Base-by-base conservation (phyloP, 2,888 invertebrate genomes). In the Amaurobius ferox region DNA sequence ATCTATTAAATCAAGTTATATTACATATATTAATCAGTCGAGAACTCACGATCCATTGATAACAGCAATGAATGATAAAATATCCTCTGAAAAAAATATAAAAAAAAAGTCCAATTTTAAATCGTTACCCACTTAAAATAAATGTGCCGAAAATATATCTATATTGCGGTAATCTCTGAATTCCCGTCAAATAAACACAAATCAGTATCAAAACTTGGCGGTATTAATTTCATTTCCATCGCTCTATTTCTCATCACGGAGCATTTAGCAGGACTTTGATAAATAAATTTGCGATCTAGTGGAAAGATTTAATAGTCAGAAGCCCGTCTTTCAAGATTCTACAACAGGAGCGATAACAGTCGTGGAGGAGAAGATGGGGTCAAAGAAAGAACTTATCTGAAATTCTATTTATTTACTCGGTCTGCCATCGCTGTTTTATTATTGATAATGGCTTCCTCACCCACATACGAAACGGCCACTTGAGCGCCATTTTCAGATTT, bases 321-420 rank as follows among this genome's bases (percentile, higher is more conserved):
- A 55, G 35, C 11, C n/a, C 1, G n/a, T 19, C 23, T 55, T 55
- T 55, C n/a, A 55, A 19, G 7, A 55, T 28, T 11, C 5, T 28
- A 28, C 23, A 26, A 30, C 64, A 13, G 29, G 16, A 29, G 9
- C 5, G 29, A 64, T 55, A 23, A 23, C 55, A 55, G 55, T 1
- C 7, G n/a, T 55, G 64, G 30, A 3, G 11, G 30, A n/a, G 16
- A 29, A 30, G 6, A 64, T 30, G 64, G 16, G 64, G 64, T 64
- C 64, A 64, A n/a, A 64, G n/a, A 7, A 16, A 64, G 28, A 61
- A 23, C 26, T 61, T 28, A 61, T 28, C 28, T 26, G 28, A 11
- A 23, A 19, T 61, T 64, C 48, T 29, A 64, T 64, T 64, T 64
- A 64, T 64, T 64, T 64, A 64, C 23, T 30, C 2, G 3, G 30